phyloP scores from a whole-genome alignment of 2,797 vertebrate genomes.

The Argyrosomus regius region DNA sequence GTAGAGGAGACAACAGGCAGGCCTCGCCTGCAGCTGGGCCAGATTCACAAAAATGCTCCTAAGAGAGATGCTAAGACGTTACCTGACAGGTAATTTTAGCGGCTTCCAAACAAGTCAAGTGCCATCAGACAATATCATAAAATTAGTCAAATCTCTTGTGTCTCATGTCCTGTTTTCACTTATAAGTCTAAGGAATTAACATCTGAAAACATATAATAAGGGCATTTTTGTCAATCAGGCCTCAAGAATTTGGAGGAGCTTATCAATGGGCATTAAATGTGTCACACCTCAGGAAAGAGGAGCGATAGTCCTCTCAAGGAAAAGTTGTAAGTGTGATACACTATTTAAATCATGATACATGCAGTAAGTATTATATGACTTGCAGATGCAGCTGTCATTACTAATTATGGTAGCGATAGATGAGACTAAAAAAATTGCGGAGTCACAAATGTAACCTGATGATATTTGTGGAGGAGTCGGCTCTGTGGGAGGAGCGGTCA shows the following conservation, averaged over 20 bases:
- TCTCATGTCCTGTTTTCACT: background rate
- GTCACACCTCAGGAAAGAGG: constrained; percentile 41
- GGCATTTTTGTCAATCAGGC: constrained; percentile 38
- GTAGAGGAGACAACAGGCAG: background rate
- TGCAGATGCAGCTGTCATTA: constrained; percentile 58
- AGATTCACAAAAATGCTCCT: constrained; percentile 34
- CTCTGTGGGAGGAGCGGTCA: constrained; percentile 31
- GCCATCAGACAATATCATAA: background rate
- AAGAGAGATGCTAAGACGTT: background rate
- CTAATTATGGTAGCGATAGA: constrained; percentile 55
- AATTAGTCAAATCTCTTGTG: constrained; percentile 1
- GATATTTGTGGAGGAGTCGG: constrained; percentile 16
- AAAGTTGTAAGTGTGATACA: constrained; percentile 21
- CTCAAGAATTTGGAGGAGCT: background rate
- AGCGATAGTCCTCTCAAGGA: constrained; percentile 20
- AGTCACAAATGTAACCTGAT: constrained; percentile 51
- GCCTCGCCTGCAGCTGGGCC: constrained; percentile 9
- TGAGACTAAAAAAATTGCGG: constrained; percentile 27
- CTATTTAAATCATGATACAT: constrained; percentile 54
- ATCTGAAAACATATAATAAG: background rate
- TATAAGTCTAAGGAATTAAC: constrained; percentile 13
- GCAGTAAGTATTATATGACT: constrained; percentile 60
- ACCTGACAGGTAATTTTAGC: background rate
- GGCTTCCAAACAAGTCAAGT: constrained; percentile 15
- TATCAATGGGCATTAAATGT: constrained; percentile 61